Percentiles rank a stretch among this genome's conserved stretches.
Evolutionary conservation across 2,888 invertebrate genomes (phyloP).

Genomic region (Microctonus hyperodae): DNA sequence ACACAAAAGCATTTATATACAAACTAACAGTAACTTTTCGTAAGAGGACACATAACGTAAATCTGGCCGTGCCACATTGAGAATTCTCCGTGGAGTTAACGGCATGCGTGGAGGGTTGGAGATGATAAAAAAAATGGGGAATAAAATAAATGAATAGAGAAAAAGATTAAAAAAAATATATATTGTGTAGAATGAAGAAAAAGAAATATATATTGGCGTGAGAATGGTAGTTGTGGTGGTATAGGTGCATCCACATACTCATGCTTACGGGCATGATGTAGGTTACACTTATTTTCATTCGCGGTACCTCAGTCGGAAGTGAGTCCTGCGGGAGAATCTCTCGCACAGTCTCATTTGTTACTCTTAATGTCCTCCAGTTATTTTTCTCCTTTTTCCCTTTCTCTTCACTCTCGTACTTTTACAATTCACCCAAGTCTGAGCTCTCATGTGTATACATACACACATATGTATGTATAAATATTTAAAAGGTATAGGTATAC

Average conservation of each 20-base stretch:
- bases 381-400: slow-evolving; percentile 26
- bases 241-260: slow-evolving; percentile 33
- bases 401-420: slow-evolving; percentile 5
- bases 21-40: slow-evolving; percentile 7
- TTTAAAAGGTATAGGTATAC: no score
- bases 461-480: no score
- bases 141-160: slow-evolving; percentile 36
- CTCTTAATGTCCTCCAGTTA: slow-evolving; percentile 57
- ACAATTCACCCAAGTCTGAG: background rate
- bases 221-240: slow-evolving; percentile 29
- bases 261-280: slow-evolving; percentile 28
- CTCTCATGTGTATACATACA: background rate
- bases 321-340: slow-evolving; percentile 58
- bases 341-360: slow-evolving; percentile 58
- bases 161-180: slow-evolving; percentile 38
- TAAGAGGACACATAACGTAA: slow-evolving; percentile 38
- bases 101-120: slow-evolving; percentile 32
- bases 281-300: slow-evolving; percentile 61
- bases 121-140: slow-evolving; percentile 34
- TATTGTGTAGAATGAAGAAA: no score
- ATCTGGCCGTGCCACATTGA: slow-evolving; percentile 40
- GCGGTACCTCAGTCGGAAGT: slow-evolving; percentile 55
- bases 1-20: no score
- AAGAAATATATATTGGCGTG: no score
- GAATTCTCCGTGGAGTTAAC: slow-evolving; percentile 47